phyloP scores from a whole-genome alignment of 2,797 vertebrate genomes.

The Adrianichthys oophorus region DNA sequence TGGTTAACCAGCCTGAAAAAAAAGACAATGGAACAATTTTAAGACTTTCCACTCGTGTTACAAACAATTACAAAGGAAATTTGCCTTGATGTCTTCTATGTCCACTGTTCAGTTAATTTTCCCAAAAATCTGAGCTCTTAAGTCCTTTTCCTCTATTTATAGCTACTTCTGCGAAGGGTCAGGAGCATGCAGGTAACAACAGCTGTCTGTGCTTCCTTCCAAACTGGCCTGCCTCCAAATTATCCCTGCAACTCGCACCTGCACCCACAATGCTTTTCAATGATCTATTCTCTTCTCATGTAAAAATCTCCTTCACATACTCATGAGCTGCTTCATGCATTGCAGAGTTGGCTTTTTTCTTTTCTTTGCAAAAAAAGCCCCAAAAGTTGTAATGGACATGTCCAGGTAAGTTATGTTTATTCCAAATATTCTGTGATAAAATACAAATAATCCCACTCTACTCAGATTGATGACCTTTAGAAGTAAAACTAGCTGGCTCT shows the following conservation, averaged over 20 bases:
- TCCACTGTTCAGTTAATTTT: not conserved
- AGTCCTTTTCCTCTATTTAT: constrained; percentile 44
- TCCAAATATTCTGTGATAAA: constrained; percentile 8
- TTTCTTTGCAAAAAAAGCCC: not conserved
- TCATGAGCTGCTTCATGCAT: constrained; percentile 37
- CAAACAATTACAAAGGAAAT: too few species aligned
- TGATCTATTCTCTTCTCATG: constrained; percentile 65
- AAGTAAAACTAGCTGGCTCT: too few species aligned
- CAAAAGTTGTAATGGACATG: constrained; percentile 7
- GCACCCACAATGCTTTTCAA: constrained; percentile 67
- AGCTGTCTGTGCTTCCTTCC: constrained; percentile 53
- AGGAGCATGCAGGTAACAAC: constrained; percentile 53
- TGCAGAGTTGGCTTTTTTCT: constrained; percentile 37
- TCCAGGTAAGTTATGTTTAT: constrained; percentile 15
- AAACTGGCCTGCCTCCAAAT: constrained; percentile 62
- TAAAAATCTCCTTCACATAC: constrained; percentile 54
- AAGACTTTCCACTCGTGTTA: too few species aligned
- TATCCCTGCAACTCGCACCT: constrained; percentile 66
- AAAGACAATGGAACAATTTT: constrained; percentile 2
- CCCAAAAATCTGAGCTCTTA: constrained; percentile 2
- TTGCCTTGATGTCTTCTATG: not conserved
- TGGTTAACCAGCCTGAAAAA: constrained; percentile 72
- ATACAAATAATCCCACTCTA: too few species aligned
- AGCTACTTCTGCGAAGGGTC: constrained; percentile 39
- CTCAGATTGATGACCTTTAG: too few species aligned